Evolutionary conservation across 2,888 invertebrate species (phyloP).

Genomic region (Ochlodes sylvanus): DNA sequence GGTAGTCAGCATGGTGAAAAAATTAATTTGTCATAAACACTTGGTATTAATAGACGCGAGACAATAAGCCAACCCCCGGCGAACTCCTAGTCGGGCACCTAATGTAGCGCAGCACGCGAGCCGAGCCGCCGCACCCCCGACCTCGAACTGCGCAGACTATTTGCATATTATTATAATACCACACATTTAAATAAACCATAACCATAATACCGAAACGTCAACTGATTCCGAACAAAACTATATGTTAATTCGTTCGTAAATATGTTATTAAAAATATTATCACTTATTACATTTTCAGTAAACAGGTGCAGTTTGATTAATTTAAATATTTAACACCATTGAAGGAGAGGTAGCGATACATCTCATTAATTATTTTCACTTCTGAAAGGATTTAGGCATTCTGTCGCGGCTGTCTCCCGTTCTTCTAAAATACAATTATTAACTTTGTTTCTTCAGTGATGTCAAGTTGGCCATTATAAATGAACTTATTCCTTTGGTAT

Average conservation of each 20-base stretch:
- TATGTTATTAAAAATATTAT: not conserved
- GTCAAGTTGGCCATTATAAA: constrained; percentile 64
- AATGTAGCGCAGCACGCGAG: constrained; percentile 77
- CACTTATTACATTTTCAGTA: not conserved
- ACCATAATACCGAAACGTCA: constrained; percentile 10
- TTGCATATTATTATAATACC: constrained; percentile 61
- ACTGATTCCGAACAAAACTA: constrained; percentile 17
- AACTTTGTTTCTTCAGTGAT: constrained; percentile 67
- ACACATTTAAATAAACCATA: constrained; percentile 40
- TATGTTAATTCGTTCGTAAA: not conserved
- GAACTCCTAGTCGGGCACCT: constrained; percentile 69
- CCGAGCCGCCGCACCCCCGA: constrained; percentile 59
- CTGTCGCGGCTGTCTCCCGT: constrained; percentile 64
- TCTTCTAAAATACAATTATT: constrained; percentile 63
- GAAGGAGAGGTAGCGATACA: constrained; percentile 19
- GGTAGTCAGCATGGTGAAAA: constrained; percentile 55
- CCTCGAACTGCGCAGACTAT: constrained; percentile 64
- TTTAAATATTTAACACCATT: not conserved
- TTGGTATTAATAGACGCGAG: constrained; percentile 71
- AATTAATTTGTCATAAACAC: constrained; percentile 72
- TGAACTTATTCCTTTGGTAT: constrained; percentile 51
- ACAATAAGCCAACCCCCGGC: constrained; percentile 77
- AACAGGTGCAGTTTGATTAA: not conserved
- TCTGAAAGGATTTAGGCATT: constrained; percentile 66
- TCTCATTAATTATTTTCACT: constrained; percentile 68